Percentiles rank a stretch among this genome's conserved stretches.
Evolutionary conservation across 2,797 vertebrate genomes (phyloP).

Genomic region (Chloroceryle inda): DNA sequence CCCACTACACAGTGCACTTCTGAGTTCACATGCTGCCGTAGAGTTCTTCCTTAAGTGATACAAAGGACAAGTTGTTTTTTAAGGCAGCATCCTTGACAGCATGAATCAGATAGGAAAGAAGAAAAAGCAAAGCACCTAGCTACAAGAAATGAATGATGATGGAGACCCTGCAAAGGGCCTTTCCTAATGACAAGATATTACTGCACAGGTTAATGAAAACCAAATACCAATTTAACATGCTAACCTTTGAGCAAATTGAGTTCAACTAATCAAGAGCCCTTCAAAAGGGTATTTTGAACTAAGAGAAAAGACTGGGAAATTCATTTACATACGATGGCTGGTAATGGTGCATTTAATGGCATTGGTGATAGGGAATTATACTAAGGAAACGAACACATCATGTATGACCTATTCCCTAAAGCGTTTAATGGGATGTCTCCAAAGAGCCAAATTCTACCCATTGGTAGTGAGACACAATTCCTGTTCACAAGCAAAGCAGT

Average conservation of each 20-base stretch:
- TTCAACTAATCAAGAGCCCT: constrained; percentile 76
- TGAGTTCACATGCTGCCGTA: not conserved
- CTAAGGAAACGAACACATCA: constrained; percentile 27
- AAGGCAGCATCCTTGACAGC: not conserved
- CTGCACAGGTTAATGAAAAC: constrained; percentile 76
- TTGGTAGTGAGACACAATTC: not conserved
- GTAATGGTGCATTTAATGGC: constrained; percentile 69
- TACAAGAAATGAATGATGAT: constrained; percentile 70
- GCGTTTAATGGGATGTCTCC: not conserved
- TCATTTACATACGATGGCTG: constrained; percentile 68
- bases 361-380: constrained; percentile 34
- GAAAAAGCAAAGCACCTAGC: constrained; percentile 34
- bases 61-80: not conserved
- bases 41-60: not conserved
- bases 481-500: not conserved
- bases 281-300: constrained; percentile 71
- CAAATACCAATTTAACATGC: constrained; percentile 77
- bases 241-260: constrained; percentile 78
- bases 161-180: constrained; percentile 50
- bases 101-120: not conserved
- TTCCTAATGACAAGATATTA: constrained; percentile 74
- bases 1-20: not conserved
- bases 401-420: constrained; percentile 16
- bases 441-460: constrained; percentile 5
- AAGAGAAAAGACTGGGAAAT: constrained; percentile 56